Evolutionary conservation across 2,797 vertebrate genomes (phyloP).

Genomic region (Buphagus erythrorhynchus): DNA sequence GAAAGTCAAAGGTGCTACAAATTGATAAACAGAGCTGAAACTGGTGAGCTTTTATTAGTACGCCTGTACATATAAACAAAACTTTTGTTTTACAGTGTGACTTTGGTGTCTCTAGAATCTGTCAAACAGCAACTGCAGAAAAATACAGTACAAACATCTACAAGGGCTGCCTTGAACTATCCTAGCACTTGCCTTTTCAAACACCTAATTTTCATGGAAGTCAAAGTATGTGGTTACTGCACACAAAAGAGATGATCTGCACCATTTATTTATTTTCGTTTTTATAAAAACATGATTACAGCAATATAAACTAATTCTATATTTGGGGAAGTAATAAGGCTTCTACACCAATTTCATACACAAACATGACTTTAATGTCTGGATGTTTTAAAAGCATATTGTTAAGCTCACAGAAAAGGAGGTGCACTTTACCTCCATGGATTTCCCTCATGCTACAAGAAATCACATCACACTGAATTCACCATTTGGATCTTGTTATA

Average conservation of each 20-base stretch:
- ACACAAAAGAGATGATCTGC: background rate
- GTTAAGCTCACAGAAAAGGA: background rate
- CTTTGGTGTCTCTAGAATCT: background rate
- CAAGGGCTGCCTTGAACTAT: background rate
- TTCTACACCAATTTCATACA: constrained; percentile 39
- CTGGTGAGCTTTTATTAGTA: background rate
- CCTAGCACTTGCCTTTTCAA: background rate
- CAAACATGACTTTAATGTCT: background rate
- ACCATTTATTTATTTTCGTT: constrained; percentile 34
- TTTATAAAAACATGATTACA: background rate
- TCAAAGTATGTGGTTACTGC: background rate
- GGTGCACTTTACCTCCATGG: background rate
- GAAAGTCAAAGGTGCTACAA: background rate
- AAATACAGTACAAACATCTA: background rate
- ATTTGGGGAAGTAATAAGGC: constrained; percentile 13
- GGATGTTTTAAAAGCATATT: background rate
- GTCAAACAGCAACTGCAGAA: background rate
- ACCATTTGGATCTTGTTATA: background rate
- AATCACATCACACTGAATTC: constrained; percentile 12
- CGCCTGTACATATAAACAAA: background rate
- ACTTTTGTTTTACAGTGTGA: background rate
- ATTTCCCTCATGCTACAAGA: constrained; percentile 9
- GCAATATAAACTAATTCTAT: background rate
- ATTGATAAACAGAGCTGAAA: background rate
- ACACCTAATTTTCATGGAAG: background rate